Evolutionary conservation across 2,113 vertebrate genomes (phyloP).

Genomic region (Meles meles): DNA sequence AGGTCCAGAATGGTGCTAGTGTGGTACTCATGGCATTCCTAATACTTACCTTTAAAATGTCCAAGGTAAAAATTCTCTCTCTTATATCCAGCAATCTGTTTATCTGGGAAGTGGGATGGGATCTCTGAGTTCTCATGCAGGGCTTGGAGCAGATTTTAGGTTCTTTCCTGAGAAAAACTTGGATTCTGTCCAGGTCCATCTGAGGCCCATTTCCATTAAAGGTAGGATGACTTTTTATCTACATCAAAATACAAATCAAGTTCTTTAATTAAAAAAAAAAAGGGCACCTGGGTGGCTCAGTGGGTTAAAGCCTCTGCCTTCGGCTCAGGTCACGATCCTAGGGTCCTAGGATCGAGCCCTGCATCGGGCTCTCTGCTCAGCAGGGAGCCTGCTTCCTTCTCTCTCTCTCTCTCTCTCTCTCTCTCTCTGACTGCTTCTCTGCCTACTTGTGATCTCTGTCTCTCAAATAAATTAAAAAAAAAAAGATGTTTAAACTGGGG

Average conservation of each 20-base stretch:
- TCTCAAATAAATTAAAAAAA: too few relatives aligned
- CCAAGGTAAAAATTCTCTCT: not conserved
- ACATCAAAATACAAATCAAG: not conserved
- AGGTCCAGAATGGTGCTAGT: not conserved
- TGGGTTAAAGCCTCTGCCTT: too few relatives aligned
- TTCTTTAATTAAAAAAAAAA: not conserved
- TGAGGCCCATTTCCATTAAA: conserved; percentile 18
- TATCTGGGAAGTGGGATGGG: not conserved
- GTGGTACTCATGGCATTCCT: not conserved
- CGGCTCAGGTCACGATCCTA: too few relatives aligned
- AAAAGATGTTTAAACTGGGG: too few relatives aligned
- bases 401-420: too few relatives aligned
- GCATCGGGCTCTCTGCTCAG: too few relatives aligned
- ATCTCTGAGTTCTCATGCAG: not conserved
- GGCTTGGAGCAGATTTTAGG: not conserved
- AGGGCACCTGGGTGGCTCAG: too few relatives aligned
- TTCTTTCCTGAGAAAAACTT: conserved; percentile 28
- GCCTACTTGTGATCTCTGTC: too few relatives aligned
- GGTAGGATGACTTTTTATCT: not conserved
- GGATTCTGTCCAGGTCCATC: not conserved
- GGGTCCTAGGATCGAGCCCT: too few relatives aligned
- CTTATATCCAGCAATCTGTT: not conserved
- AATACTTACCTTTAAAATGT: not conserved
- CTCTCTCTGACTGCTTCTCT: too few relatives aligned
- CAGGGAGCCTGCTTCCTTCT: too few relatives aligned